phyloP scores from a whole-genome alignment of 2,888 invertebrate genomes.

The Meloe dianella region DNA sequence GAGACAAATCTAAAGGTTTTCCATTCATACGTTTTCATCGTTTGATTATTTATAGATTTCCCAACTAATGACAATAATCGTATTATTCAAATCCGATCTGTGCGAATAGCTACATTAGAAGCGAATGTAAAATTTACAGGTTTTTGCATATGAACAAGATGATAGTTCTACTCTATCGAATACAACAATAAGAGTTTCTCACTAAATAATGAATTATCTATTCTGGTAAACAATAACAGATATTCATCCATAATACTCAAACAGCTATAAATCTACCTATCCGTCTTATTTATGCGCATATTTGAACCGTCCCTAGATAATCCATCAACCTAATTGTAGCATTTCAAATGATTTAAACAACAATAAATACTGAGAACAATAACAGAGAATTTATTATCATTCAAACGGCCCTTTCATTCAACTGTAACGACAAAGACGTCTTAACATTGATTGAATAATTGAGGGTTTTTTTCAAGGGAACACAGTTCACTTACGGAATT shows the following conservation, averaged over 20 bases:
- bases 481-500: neutral
- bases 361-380: constrained; percentile 9
- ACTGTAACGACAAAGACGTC: neutral
- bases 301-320: neutral
- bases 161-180: too few relatives aligned
- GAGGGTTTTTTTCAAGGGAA: neutral
- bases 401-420: neutral
- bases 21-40: too few relatives aligned
- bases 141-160: neutral
- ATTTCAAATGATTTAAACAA: neutral
- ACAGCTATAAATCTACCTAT: neutral
- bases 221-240: neutral
- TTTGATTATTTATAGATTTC: neutral
- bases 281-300: neutral
- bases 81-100: neutral
- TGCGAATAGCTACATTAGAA: neutral
- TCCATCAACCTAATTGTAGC: neutral
- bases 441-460: neutral
- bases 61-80: neutral
- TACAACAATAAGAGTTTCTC: neutral
- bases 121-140: neutral
- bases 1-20: neutral
- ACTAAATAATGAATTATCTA: neutral
- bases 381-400: neutral
- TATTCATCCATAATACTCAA: neutral